phyloP scores from a whole-genome alignment of 1,140 invertebrate species.

The Oncopodura yosiiana region DNA sequence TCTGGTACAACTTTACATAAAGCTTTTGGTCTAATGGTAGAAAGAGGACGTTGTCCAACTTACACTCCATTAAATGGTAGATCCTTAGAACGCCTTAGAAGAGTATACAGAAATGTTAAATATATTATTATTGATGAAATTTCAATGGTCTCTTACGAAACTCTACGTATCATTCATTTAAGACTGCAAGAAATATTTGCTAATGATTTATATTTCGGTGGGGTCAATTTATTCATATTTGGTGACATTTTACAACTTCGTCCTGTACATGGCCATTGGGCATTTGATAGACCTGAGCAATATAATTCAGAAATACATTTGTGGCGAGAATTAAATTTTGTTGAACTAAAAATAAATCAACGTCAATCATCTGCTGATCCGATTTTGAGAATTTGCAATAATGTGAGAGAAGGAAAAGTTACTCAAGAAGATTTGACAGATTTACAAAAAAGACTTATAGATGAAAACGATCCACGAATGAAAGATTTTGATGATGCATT shows the following conservation, averaged over 20 bases:
- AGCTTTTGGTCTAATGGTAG: not conserved
- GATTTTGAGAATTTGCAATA: not conserved
- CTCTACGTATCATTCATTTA: not conserved
- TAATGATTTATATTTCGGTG: not conserved
- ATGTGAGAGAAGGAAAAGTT: not conserved
- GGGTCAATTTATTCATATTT: not conserved
- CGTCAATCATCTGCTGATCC: not conserved
- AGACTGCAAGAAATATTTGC: not conserved
- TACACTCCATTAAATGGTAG: not conserved
- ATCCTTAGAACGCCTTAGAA: not conserved
- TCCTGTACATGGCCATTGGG: not conserved
- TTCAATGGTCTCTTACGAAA: not conserved
- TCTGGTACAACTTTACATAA: not conserved
- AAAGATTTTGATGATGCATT: not conserved
- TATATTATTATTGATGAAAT: conserved; percentile 1
- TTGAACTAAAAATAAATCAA: not conserved
- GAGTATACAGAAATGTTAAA: not conserved
- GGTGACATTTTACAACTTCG: conserved; percentile 1
- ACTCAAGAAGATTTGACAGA: not conserved
- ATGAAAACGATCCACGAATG: not conserved
- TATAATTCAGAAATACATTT: not conserved
- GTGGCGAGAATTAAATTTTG: not conserved
- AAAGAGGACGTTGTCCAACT: not conserved
- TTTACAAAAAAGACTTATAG: not conserved
- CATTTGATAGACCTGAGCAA: not conserved